Base-by-base conservation (phyloP, 2,888 invertebrate genomes). In the Rhaphigaster nebulosa region DNA sequence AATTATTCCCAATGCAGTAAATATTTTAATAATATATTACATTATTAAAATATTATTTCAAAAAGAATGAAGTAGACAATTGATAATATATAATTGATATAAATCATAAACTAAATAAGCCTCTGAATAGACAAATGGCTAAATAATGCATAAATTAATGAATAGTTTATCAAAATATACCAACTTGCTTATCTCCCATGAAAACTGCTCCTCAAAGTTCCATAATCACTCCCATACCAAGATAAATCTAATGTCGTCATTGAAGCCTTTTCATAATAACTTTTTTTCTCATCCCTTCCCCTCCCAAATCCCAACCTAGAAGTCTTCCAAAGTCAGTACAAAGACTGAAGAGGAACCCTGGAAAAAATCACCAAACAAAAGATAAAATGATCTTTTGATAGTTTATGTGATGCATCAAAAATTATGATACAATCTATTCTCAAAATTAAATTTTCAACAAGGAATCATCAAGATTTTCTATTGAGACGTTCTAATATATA, bases 341-440 rank as follows among this genome's bases (percentile, higher is more conserved):
- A 34, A 34, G 34, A 70, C 70, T 70, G 70, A 70, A 70, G 70
- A 70, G 70, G 70, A 70, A 70, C 34, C 70, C 70, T 70, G 70
- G 70, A 70, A 70, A 70, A 70, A 70, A 70, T 34, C 70, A 70
- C 70, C 70, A 70, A 70, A 70, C 70, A 70, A 70, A 70, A 34
- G 34, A 70, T 70, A 70, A 70, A 70, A 65, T 65, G 65, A 15
- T 65, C 65, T 65, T 65, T 65, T 65, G 29, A 29, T 65, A 60
- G n/a, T 65, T n/a, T 65, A n/a, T 29, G 13, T 65, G 15, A 65
- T 13, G 29, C 65, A 4, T 65, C 29, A 65, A 65, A 65, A 3
- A 65, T 29, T 65, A 65, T 29, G 65, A 65, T 65, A 65, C 29
- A 65, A 29, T 1, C 15, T 29, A 65, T 15, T 29, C 29, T 65